Conservation (phyloP, 2,888 invertebrate species). For the Xylocampa areola region DNA sequence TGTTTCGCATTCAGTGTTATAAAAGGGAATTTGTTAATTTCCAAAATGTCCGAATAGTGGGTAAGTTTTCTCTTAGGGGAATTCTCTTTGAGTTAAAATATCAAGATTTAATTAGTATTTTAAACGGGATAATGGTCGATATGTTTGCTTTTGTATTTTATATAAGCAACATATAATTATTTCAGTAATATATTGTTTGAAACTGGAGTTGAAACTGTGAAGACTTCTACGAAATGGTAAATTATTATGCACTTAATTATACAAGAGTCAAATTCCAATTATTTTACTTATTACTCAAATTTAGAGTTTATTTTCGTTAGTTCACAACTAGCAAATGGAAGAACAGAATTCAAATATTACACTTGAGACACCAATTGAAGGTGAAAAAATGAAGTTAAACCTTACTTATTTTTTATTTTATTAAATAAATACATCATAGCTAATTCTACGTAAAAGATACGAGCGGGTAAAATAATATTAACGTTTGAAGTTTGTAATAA, state of each 20-base stretch:
- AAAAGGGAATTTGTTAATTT: slow-evolving; percentile 81
- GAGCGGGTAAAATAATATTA: slow-evolving; percentile 33
- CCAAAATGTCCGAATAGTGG: slow-evolving; percentile 71
- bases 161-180: too few relatives aligned
- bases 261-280: not conserved
- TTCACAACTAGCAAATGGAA: too few relatives aligned
- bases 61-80: slow-evolving; percentile 61
- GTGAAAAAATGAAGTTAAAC: too few relatives aligned
- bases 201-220: not conserved
- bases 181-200: not conserved
- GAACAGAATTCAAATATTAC: too few relatives aligned
- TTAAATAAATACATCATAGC: too few relatives aligned
- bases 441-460: slow-evolving; percentile 7
- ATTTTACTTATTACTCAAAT: not conserved
- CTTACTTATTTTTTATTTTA: too few relatives aligned
- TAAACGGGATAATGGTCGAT: slow-evolving; percentile 6
- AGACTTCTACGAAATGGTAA: not conserved
- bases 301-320: not conserved
- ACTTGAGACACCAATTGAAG: too few relatives aligned
- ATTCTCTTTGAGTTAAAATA: slow-evolving; percentile 50
- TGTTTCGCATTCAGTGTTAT: slow-evolving; percentile 77
- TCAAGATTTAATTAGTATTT: slow-evolving; percentile 43
- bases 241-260: too few relatives aligned
- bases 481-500: slow-evolving; percentile 47
- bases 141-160: not conserved